A percentile compares a stretch with the other conserved stretches of the same genome.
These are phyloP conservation scores for Steinernema khuongi DNA, from an alignment of 1,140 invertebrate genomes.

Conservation along the genomic window DNA sequence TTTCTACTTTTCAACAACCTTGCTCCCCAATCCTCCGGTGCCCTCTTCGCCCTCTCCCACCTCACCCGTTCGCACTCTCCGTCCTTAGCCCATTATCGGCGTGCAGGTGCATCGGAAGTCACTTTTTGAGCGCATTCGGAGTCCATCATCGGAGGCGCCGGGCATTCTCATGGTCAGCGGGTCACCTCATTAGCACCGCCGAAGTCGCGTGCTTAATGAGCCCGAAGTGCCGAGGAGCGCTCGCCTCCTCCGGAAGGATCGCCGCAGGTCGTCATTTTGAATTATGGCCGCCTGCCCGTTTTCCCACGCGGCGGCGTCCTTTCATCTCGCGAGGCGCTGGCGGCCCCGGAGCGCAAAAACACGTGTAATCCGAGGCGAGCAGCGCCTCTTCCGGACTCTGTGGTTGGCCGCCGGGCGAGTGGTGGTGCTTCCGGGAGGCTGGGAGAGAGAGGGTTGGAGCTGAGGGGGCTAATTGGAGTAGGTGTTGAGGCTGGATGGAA, in stretches of 20 bases:
- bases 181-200: background rate
- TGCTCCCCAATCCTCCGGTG: too few relatives aligned
- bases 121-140: too few relatives aligned
- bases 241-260: background rate
- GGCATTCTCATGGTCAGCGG: background rate
- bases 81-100: too few relatives aligned
- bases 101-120: too few relatives aligned
- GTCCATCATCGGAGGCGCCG: background rate
- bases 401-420: too few relatives aligned
- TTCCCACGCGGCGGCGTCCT: background rate
- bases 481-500: too few relatives aligned
- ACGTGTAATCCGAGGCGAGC: background rate
- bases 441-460: too few relatives aligned
- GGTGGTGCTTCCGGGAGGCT: too few relatives aligned
- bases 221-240: background rate
- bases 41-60: background rate
- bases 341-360: background rate
- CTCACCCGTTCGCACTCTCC: too few relatives aligned
- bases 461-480: too few relatives aligned
- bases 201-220: constrained; percentile 12
- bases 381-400: too few relatives aligned
- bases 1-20: too few relatives aligned
- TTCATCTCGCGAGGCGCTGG: background rate
- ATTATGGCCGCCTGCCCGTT: background rate
- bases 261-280: background rate